Base-by-base conservation (phyloP, 2,888 invertebrate species). In the Poecilus cupreus region DNA sequence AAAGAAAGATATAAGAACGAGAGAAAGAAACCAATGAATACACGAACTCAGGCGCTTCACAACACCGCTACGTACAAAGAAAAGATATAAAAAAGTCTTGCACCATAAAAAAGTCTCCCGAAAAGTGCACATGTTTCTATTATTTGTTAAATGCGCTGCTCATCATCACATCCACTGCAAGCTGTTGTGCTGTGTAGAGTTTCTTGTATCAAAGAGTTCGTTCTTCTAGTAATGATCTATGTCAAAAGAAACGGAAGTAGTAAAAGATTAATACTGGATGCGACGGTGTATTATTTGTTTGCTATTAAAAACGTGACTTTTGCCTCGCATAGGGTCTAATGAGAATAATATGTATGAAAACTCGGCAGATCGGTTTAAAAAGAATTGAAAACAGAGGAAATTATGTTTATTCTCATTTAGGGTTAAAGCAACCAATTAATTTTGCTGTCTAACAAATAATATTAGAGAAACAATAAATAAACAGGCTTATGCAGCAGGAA, bases 1-100 rank as follows among this genome's bases (percentile, higher is more conserved):
- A 85, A 83, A 84, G 83, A 57, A 76, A 76, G 57, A 76, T 76
- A 76, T 76, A 79, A 79, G 79, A 49, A 79, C 39, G 79, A 51
- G 37, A 51, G 49, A 70, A 79, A 68, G 68, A 79, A 79, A 68
- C 68, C 79, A 68, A 68, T 68, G 79, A 79, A 79, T 68, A 79
- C 64, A 64, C 60, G 60, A 60, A 78, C 49, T 49, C 49, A 24
- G 43, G 43, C 18, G 32, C 54, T n/a, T n/a, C n/a, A n/a, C n/a
- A n/a, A n/a, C n/a, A n/a, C 13, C 24, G 70, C 39, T 39, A 32
- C 75, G 5, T 74, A 49, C 75, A 75, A 75, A 76, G 76, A 76
- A 76, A 76, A 57, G 20, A 22, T 37, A 76, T 76, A 76, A 76
- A 75, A 72, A 76, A 76, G 57, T 76, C 76, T 20, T 54, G 57